Conservation (phyloP, 2,797 vertebrate species). For the Pipistrellus kuhlii region DNA sequence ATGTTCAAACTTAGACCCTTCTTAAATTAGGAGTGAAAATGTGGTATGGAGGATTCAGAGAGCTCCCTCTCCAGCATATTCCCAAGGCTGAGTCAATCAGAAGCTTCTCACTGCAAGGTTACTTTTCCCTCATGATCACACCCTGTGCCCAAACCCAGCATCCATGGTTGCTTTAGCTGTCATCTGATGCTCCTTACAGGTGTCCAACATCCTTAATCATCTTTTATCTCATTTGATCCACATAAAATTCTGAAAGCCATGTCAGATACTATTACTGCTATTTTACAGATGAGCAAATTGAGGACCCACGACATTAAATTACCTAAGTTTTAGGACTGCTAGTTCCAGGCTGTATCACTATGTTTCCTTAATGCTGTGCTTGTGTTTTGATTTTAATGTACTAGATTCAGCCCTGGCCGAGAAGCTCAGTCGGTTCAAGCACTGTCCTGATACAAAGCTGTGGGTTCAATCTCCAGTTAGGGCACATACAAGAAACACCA, state of each 20-base stretch:
- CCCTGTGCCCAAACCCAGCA: neutral
- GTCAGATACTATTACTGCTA: neutral
- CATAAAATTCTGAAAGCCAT: neutral
- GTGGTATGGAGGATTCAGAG: neutral
- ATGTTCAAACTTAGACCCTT: neutral
- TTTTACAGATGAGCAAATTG: conserved; percentile 27
- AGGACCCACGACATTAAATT: neutral
- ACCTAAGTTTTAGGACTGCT: neutral
- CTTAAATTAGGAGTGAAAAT: conserved; percentile 17
- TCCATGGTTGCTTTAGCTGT: neutral
- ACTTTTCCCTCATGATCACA: neutral
- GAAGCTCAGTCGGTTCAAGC: neutral
- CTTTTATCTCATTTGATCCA: neutral
- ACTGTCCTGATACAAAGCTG: neutral
- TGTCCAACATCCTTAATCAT: neutral
- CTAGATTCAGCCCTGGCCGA: neutral
- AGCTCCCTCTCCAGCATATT: neutral
- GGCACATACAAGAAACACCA: neutral
- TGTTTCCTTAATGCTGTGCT: neutral
- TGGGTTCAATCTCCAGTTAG: neutral
- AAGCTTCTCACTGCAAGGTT: neutral
- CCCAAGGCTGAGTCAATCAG: neutral
- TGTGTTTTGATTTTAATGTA: neutral
- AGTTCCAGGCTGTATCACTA: neutral
- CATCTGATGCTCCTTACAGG: neutral